Evolutionary conservation across 2,113 vertebrate genomes (phyloP).

Genomic region (Anguilla japonica): DNA sequence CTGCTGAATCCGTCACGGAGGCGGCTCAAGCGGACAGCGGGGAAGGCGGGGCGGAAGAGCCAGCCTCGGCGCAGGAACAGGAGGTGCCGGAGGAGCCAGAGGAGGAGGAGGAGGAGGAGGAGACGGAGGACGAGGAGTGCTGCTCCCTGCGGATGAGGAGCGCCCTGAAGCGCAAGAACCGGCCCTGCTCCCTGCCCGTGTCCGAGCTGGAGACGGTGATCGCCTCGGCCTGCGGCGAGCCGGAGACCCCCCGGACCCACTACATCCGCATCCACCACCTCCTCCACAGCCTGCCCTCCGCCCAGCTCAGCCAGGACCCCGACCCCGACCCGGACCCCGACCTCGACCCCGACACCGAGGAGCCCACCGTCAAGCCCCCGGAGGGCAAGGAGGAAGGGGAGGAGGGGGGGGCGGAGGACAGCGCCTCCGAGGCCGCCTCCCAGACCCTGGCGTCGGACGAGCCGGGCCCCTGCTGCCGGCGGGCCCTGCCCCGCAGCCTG

Average conservation of each 20-base stretch:
- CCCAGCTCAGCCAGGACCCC: constrained; percentile 60
- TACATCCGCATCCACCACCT: constrained; percentile 96
- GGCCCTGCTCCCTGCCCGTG: constrained; percentile 90
- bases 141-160: constrained; percentile 63
- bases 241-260: constrained; percentile 91
- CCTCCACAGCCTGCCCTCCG: constrained; percentile 89
- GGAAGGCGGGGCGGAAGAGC: constrained; percentile 18
- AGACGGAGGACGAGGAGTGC: constrained; percentile 45
- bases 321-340: constrained; percentile 68
- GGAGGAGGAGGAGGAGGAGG: constrained; percentile 22
- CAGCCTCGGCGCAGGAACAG: not conserved
- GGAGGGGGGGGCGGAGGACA: constrained; percentile 60
- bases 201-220: constrained; percentile 95
- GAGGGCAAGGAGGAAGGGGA: constrained; percentile 70
- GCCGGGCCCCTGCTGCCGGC: constrained; percentile 63
- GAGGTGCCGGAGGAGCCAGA: not conserved
- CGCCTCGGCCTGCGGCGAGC: constrained; percentile 85
- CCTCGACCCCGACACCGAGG: constrained; percentile 41
- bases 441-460: constrained; percentile 56
- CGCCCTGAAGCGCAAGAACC: constrained; percentile 75
- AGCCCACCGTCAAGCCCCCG: constrained; percentile 41
- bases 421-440: constrained; percentile 61
- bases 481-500: constrained; percentile 65
- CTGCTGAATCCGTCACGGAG: not conserved
- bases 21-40: not conserved